Evolutionary conservation across 2,888 invertebrate species (phyloP), one percentile per base, ranked within the genome.

Genomic region (Xestia xanthographa): DNA sequence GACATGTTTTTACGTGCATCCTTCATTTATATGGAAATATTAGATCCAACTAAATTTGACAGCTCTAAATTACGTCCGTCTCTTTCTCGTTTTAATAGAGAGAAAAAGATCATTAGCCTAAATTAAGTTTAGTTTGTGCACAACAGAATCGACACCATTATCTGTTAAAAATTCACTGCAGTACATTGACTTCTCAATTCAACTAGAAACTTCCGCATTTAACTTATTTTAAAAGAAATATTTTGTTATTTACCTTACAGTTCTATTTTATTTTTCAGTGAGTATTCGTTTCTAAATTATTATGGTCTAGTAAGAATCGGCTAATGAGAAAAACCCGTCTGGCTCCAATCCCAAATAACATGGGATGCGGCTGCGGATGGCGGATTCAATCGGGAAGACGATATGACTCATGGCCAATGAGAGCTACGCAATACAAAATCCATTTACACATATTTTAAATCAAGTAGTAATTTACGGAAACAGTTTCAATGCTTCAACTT

Each of bases 241-340:
- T 48, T 75, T 63, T 53, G 62, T 62, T 67, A 5, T 67, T 75
- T 45, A 38, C 38, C 14, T 78, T 48, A 14, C 78, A 68, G 56
- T 77, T 65, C 0, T 34, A 48, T n/a, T 69, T 63, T 41, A n/a
- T 45, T 29, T 26, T 0, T 63, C 63, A 41, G 77, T 77, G 62
- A 77, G 78, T 78, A 77, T 77, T 67, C 17, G 22, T 43, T n/a
- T n/a, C 8, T 41, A 14, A 5, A n/a, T 41, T 2, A 63, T 41
- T 14, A 14, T n/a, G 8, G 12, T n/a, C 6, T 63, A 41, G 2
- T n/a, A n/a, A 41, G 14, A 38, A 38, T 14, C 38, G 9, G 20
- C 4, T 12, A 53, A 22, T 22, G 9, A 53, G n/a, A n/a, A 53
- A 53, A 56, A 14, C 11, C n/a, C 11, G 56, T 14, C 14, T n/a